Base-by-base conservation (phyloP, 2,888 invertebrate species). In the Zygothrica quintamaculata region DNA sequence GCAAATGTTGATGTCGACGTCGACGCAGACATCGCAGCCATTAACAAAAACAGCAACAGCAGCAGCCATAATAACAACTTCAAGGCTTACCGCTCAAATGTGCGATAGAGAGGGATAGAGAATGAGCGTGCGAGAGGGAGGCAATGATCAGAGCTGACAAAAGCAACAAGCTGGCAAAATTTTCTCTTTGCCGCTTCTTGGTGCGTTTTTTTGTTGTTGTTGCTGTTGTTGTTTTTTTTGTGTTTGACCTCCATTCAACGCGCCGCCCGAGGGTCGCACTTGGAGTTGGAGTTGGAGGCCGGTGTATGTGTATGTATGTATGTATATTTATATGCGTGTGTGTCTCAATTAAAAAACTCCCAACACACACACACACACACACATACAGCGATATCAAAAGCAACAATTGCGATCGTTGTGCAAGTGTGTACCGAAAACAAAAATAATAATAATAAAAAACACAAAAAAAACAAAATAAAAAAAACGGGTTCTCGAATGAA, bases 241-340 rank as follows among this genome's bases (percentile, higher is more conserved):
- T 33, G 16, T 33, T 46, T 78, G 88, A 81, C 81, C 81, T 88
- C 88, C 73, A 88, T 84, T 85, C 60, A 52, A n/a, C 44, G 65
- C 42, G 65, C 42, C 44, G 66, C 60, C 55, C 59, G 71, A 72
- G 71, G 71, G 77, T 71, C 71, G 70, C 43, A 50, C 52, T 58
- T 65, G 57, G 26, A 51, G 46, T 53, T 72, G 52, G 15, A 36
- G 72, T 59, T 72, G 77, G 77, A 73, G 77, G 72, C 77, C 72
- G 77, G 77, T 48, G 42, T 12, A 13, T 15, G 5, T 31, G 25
- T 36, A n/a, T n/a, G n/a, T n/a, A n/a, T n/a, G n/a, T n/a, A n/a
- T n/a, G n/a, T n/a, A n/a, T n/a, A n/a, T n/a, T n/a, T n/a, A n/a
- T n/a, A n/a, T n/a, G n/a, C n/a, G 18, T 22, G 18, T 22, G 18